Evolutionary conservation across 2,888 invertebrate species (phyloP), one percentile per base, ranked within the genome.

Genomic region (Dicyrtomina minuta): DNA sequence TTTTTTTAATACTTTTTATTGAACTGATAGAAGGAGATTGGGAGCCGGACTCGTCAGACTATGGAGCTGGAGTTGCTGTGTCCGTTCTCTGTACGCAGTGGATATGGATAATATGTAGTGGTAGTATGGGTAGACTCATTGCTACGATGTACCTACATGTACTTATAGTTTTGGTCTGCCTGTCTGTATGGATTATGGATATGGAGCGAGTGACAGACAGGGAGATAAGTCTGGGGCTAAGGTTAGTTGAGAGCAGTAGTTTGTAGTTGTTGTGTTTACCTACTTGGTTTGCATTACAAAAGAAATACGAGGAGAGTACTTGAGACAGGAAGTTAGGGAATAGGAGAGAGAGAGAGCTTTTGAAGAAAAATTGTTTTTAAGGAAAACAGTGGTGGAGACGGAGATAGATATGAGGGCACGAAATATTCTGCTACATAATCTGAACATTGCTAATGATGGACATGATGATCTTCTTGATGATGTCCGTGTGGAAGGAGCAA

Each of bases 201-300:
- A 33, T 8, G 8, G 33, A 33, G 33, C 3, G 33, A 33, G 33
- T 8, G 33, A 33, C 4, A 33, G 33, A 33, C 33, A 33, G 33
- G 8, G 33, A 33, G 33, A 33, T 8, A 33, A 33, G 33, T 33
- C 33, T 8, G 8, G 8, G 33, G 3, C 33, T 33, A 33, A 8
- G 33, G 33, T 33, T 33, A 33, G 33, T 33, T 33, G 33, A 33
- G 8, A 33, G 33, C 8, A 5, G 33, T 33, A 33, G 33, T 33
- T 33, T 51, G 51, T 17, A 22, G 22, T 51, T 22, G 22, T 20
- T 10, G 51, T 51, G 17, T 33, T 33, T 33, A 33, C 33, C 33
- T 58, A 41, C 39, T 58, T 58, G 58, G 58, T 39, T 58, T 58
- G 58, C 58, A 58, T 58, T 58, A 58, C 58, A 58, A 58, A 58